phyloP scores from a whole-genome alignment of 2,888 invertebrate species.

The Melieria picta region DNA sequence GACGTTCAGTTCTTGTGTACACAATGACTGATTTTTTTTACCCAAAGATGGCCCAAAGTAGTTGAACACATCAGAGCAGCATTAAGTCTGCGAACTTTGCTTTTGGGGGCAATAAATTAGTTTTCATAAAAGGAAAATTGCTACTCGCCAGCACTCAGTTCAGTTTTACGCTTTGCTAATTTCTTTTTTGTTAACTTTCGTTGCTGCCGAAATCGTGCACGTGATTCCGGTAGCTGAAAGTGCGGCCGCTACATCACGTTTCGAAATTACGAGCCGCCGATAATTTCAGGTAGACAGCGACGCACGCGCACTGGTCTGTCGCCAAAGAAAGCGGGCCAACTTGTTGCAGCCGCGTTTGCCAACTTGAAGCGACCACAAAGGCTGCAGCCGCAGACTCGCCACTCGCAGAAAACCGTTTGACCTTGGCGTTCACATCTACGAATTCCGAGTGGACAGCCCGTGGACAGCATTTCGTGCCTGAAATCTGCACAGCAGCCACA shows the following conservation, averaged over 20 bases:
- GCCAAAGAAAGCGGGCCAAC: too few species aligned
- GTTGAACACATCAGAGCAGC: too few species aligned
- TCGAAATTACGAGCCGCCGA: conserved; percentile 16
- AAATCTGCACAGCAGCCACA: too few species aligned
- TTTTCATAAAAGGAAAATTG: not conserved
- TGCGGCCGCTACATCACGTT: conserved; percentile 21
- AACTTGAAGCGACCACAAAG: too few species aligned
- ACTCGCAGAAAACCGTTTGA: conserved; percentile 23
- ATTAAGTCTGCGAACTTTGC: not conserved
- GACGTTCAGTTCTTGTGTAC: too few species aligned
- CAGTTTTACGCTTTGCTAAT: too few species aligned
- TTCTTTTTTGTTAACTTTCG: not conserved
- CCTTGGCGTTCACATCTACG: conserved; percentile 37
- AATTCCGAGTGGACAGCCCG: conserved; percentile 14
- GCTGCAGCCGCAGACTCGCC: conserved; percentile 1
- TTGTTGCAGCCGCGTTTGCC: too few species aligned
- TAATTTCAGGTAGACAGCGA: conserved; percentile 14
- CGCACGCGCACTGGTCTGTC: too few species aligned
- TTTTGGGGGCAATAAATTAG: not conserved
- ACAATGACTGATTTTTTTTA: too few species aligned
- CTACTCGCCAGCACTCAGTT: not conserved
- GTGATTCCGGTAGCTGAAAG: conserved; percentile 27
- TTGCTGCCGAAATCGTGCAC: conserved; percentile 9
- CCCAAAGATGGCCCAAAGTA: too few species aligned
- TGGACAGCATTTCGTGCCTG: too few species aligned